phyloP scores from a whole-genome alignment of 2,797 vertebrate species.

The Xiphophorus birchmanni region DNA sequence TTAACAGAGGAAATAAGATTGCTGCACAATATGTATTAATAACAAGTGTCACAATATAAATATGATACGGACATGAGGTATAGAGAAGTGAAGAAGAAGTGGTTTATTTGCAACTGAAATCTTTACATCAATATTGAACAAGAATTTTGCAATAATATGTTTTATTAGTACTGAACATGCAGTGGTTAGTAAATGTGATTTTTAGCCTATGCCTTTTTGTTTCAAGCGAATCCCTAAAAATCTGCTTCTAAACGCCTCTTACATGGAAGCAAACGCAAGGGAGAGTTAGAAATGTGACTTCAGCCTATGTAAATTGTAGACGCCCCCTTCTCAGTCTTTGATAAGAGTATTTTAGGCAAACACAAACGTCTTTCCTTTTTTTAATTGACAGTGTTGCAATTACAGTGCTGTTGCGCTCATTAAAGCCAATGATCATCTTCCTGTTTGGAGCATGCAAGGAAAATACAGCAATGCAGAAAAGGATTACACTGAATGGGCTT shows the following conservation, averaged over 20 bases:
- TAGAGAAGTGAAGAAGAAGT: background rate
- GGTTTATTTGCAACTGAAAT: background rate
- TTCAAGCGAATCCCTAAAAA: background rate
- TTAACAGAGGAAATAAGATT: background rate
- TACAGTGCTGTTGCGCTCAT: slow-evolving; percentile 9
- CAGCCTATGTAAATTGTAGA: background rate
- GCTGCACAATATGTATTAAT: background rate
- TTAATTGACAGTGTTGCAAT: slow-evolving; percentile 18
- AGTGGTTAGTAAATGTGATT: background rate
- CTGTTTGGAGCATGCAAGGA: slow-evolving; percentile 34
- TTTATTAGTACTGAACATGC: background rate
- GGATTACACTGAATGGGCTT: slow-evolving; percentile 8
- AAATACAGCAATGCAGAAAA: slow-evolving; percentile 11
- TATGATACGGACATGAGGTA: background rate
- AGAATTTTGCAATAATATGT: background rate
- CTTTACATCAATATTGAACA: background rate
- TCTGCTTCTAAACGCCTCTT: background rate
- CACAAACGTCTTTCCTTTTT: background rate
- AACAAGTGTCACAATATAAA: background rate
- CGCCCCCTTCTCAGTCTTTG: background rate
- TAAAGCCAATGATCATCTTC: slow-evolving; percentile 22
- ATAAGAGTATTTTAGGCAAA: slow-evolving; percentile 6
- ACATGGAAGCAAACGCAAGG: background rate
- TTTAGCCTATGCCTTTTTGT: background rate
- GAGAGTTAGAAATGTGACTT: background rate